These are phyloP conservation scores for Trichonephila inaurata DNA, from an alignment of 1,140 invertebrate species.

Conservation along the genomic window DNA sequence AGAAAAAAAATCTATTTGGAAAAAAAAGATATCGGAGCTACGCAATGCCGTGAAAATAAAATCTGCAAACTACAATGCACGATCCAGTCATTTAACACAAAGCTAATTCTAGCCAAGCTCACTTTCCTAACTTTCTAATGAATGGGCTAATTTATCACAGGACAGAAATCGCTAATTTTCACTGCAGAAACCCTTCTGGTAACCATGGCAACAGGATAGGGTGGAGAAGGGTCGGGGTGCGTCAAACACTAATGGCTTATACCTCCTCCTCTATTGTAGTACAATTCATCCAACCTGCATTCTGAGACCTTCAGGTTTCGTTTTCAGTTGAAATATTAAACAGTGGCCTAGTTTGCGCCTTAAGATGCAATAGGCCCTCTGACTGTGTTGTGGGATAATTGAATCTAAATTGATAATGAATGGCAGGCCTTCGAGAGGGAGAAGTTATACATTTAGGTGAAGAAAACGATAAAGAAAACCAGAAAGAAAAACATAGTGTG, in stretches of 20 bases:
- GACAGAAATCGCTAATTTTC: conserved; percentile 70
- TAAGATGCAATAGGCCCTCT: neutral
- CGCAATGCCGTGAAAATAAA: neutral
- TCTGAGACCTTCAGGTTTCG: neutral
- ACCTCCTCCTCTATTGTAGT: conserved; percentile 8
- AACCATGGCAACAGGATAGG: conserved; percentile 36
- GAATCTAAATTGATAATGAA: conserved; percentile 44
- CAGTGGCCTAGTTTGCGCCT: neutral
- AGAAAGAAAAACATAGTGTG: neutral
- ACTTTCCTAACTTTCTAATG: conserved; percentile 52
- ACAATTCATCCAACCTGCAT: conserved; percentile 4
- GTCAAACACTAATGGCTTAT: conserved; percentile 58
- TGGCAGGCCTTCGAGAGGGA: neutral
- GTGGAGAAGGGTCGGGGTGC: neutral
- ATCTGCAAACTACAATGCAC: conserved; percentile 55
- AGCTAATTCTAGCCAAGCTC: conserved; percentile 46
- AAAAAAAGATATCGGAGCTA: neutral
- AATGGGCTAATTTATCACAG: conserved; percentile 68
- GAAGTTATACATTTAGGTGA: neutral
- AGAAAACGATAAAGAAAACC: neutral
- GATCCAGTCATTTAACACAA: conserved; percentile 67
- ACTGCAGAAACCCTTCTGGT: conserved; percentile 1
- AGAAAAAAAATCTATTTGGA: neutral
- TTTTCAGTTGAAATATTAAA: conserved; percentile 58
- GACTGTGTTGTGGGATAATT: conserved; percentile 13